These are phyloP conservation scores for Orthosia incerta DNA, from an alignment of 2,888 invertebrate genomes.

Conservation along the genomic window DNA sequence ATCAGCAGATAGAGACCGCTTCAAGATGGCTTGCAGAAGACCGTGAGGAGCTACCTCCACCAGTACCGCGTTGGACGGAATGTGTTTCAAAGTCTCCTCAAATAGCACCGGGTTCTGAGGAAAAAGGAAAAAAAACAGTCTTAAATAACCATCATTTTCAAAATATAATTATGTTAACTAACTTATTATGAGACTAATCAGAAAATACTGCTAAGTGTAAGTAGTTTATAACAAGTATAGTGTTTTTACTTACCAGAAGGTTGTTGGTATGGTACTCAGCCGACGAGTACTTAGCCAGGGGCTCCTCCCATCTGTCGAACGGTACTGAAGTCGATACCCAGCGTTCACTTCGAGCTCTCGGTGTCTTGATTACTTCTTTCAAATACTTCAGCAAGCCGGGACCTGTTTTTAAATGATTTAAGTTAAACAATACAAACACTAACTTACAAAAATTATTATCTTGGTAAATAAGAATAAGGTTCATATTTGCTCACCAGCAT, in stretches of 20 bases:
- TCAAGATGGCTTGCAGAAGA: conserved; percentile 96
- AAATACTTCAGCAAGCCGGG: conserved; percentile 90
- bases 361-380: conserved; percentile 91
- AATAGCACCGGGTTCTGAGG: no score
- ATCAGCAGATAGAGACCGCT: conserved; percentile 92
- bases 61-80: no score
- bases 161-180: no score
- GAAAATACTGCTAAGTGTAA: no score
- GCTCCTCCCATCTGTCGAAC: no score
- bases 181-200: no score
- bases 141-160: no score
- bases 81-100: no score
- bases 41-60: conserved; percentile 86
- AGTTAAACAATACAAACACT: neutral
- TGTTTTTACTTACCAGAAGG: conserved; percentile 47
- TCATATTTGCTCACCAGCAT: conserved; percentile 79
- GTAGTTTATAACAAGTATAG: no score
- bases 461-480: no score
- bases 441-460: neutral
- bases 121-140: neutral
- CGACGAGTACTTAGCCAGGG: conserved; percentile 37
- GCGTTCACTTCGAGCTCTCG: conserved; percentile 67
- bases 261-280: conserved; percentile 36
- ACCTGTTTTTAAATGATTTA: conserved; percentile 63
- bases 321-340: no score